Evolutionary conservation across 2,113 vertebrate genomes (phyloP).

Genomic region (Laticauda laticaudata): DNA sequence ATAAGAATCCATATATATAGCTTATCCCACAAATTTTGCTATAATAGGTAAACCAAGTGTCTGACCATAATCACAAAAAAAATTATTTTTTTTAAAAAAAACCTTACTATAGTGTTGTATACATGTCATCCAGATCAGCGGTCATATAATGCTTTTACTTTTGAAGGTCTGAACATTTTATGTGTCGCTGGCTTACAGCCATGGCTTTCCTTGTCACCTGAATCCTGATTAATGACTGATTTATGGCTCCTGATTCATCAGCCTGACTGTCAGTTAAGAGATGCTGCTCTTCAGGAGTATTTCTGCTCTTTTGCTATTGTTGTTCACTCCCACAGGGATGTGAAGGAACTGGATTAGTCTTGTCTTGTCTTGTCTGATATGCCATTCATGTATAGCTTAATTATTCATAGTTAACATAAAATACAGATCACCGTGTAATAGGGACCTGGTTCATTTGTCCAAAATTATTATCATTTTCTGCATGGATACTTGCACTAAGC

Average conservation of each 20-base stretch:
- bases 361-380: not conserved
- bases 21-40: not conserved
- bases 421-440: not conserved
- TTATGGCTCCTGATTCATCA: not conserved
- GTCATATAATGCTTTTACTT: not conserved
- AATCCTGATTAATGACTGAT: not conserved
- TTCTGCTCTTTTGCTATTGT: not conserved
- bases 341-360: not conserved
- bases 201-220: not conserved
- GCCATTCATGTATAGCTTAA: not conserved
- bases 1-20: not conserved
- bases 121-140: not conserved
- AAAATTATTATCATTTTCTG: not conserved
- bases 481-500: not conserved
- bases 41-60: not conserved
- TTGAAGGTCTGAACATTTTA: not conserved
- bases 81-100: not conserved
- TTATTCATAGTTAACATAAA: not conserved
- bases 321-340: not conserved
- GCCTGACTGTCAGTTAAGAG: not conserved
- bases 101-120: not conserved
- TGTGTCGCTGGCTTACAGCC: not conserved
- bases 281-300: not conserved
- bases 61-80: not conserved
- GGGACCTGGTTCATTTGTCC: not conserved